Evolutionary conservation across 2,888 invertebrate genomes (phyloP), one percentile per base, ranked within the genome.

Genomic region (Linyphia triangularis): DNA sequence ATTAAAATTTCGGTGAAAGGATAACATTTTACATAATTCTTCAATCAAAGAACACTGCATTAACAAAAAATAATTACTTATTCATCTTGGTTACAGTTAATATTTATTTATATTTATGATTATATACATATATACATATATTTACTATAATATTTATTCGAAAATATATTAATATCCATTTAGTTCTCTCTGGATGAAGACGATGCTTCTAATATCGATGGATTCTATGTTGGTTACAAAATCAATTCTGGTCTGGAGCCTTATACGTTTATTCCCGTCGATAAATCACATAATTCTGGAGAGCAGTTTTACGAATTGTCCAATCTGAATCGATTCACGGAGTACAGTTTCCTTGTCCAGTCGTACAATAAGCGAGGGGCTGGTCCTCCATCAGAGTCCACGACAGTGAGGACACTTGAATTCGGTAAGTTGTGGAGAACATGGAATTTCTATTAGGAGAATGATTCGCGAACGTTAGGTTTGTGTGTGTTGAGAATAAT

Each of bases 291-390:
- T 86, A 90, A 5, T 78, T 91, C 75, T 0, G 73, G 33, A 13
- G 59, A 33, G 28, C 86, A 86, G 26, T 37, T 22, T n/a, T 86
- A 28, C 28, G 86, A 86, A 57, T 5, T 86, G 19, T 67, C 43
- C 90, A 91, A 92, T 83, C 91, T 93, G 83, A 91, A 92, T 89
- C 92, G 93, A 90, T 93, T 92, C 90, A 93, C 93, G 4, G 91
- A 92, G 70, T 93, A 93, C 90, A 91, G 91, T 4, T 91, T 93
- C 2, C 92, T 92, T 75, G 92, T 93, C 4, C 92, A 92, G 86
- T 92, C 93, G 1, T 92, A 91, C 86, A 93, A 93, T 90, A 90
- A 90, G 7, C 91, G 91, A 67, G 93, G 93, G 2, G 91, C 92
- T 30, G 93, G 93, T 28, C 93, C 93, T 0, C 90, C 91, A 2